A percentile compares a stretch with the other conserved stretches of the same genome.
phyloP scores from a whole-genome alignment of 2,113 vertebrate species.

The Lagopus leucura region DNA sequence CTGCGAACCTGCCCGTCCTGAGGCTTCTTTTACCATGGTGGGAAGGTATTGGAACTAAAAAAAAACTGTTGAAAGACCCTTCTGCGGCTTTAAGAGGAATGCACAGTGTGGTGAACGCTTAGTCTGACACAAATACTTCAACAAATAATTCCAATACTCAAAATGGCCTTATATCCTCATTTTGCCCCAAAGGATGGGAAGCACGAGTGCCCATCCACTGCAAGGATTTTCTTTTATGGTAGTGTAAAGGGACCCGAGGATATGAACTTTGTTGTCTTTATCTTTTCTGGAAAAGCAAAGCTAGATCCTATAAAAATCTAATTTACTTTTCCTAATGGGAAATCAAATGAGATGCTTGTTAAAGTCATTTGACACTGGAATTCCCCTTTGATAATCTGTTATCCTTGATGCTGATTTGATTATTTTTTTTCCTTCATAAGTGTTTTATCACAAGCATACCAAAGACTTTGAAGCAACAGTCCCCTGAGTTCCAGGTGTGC shows the following conservation, averaged over 20 bases:
- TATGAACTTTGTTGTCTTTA: neutral
- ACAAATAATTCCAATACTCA: neutral
- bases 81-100: neutral
- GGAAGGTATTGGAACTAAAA: neutral
- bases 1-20: neutral
- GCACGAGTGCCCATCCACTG: accelerated
- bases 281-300: neutral
- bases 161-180: neutral
- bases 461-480: neutral
- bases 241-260: neutral
- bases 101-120: accelerated
- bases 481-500: neutral
- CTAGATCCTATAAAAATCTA: neutral
- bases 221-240: neutral
- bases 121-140: neutral
- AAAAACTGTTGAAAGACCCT: neutral
- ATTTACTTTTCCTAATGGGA: neutral
- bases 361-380: neutral
- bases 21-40: neutral
- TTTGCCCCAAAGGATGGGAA: neutral
- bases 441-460: neutral
- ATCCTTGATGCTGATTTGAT: conserved; percentile 17
- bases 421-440: too few species aligned
- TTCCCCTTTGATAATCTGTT: conserved; percentile 16
- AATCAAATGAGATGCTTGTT: neutral